Percentiles rank a stretch among this genome's conserved stretches.
phyloP scores from a whole-genome alignment of 2,797 vertebrate genomes.

The Masticophis lateralis region DNA sequence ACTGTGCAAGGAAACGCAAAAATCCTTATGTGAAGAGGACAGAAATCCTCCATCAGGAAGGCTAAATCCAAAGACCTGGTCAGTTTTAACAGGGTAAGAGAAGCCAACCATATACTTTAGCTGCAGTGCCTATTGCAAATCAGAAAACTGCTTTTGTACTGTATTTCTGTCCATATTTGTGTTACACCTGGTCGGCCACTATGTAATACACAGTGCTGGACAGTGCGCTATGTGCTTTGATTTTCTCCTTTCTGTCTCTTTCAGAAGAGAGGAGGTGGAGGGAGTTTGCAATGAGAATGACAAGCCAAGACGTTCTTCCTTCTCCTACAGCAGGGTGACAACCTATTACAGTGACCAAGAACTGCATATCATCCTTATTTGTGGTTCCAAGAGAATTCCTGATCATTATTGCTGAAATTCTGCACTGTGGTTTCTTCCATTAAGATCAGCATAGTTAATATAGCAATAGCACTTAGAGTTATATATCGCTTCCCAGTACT shows the following conservation, averaged over 20 bases:
- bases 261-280: not conserved
- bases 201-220: not conserved
- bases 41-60: not conserved
- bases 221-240: not conserved
- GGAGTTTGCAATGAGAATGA: not conserved
- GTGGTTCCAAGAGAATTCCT: not conserved
- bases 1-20: not conserved
- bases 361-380: not conserved
- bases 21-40: not conserved
- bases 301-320: not conserved
- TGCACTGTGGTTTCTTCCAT: not conserved
- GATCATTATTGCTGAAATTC: not conserved
- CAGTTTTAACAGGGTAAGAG: not conserved
- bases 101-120: not conserved
- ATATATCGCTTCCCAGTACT: not conserved
- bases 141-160: not conserved
- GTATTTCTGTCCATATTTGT: not conserved
- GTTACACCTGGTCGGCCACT: not conserved
- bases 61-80: not conserved
- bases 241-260: not conserved
- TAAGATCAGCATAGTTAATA: not conserved
- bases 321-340: not conserved
- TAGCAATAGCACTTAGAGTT: not conserved
- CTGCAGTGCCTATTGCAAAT: not conserved
- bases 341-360: not conserved